Percentiles rank a stretch among this genome's conserved stretches.
Conservation (phyloP, 2,797 vertebrate species). For the Yasuhikotakia modesta region DNA sequence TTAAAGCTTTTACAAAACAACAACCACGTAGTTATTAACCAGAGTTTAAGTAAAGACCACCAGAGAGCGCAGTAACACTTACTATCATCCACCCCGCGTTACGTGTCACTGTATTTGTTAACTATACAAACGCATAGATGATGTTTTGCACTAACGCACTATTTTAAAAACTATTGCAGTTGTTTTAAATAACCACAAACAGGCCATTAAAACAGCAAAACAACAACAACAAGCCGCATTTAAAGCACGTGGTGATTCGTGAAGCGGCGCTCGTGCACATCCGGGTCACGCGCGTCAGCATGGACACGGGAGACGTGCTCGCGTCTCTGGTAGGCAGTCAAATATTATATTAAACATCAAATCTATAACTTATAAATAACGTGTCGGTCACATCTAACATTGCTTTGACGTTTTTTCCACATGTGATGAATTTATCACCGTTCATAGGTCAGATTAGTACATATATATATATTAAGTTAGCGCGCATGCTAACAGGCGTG, state of each 20-base stretch:
- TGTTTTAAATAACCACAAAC: neutral
- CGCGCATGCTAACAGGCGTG: slow-evolving; percentile 34
- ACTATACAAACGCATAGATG: neutral
- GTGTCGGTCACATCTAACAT: neutral
- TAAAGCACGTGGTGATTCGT: slow-evolving; percentile 31
- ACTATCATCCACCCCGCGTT: neutral
- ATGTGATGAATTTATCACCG: neutral
- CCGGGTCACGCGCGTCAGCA: slow-evolving; percentile 49
- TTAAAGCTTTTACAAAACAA: too few relatives aligned
- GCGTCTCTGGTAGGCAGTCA: slow-evolving; percentile 52
- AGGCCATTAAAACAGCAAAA: neutral
- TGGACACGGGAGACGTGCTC: slow-evolving; percentile 52
- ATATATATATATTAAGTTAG: neutral
- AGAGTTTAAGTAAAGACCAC: neutral
- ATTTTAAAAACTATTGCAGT: neutral
- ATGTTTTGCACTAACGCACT: neutral
- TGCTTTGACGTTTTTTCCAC: neutral
- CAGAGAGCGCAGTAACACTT: neutral
- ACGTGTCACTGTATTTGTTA: neutral
- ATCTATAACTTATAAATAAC: neutral
- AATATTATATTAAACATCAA: slow-evolving; percentile 4
- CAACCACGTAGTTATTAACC: neutral
- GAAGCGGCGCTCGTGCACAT: neutral
- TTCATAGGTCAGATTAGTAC: neutral
- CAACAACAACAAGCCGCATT: neutral